phyloP scores from a whole-genome alignment of 1,140 invertebrate species.

The Proctacanthus coquilletti region DNA sequence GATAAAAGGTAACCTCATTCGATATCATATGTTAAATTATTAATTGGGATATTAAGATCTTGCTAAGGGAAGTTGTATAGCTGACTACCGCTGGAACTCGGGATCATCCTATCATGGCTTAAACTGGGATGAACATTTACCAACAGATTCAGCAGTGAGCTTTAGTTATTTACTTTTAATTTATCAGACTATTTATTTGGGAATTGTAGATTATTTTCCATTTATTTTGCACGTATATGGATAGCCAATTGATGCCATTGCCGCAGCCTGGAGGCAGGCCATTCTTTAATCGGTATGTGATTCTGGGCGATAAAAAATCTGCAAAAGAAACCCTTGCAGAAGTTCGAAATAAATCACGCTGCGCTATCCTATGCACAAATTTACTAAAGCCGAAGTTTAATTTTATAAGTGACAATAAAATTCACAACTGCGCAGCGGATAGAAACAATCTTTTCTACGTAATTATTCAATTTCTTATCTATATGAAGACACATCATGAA shows the following conservation, averaged over 20 bases:
- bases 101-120: constrained; percentile 55
- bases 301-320: constrained; percentile 24
- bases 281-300: constrained; percentile 42
- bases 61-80: constrained; percentile 61
- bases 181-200: constrained; percentile 7
- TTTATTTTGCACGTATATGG: constrained; percentile 63
- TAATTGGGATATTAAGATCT: constrained; percentile 33
- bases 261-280: constrained; percentile 61
- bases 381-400: constrained; percentile 26
- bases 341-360: constrained; percentile 25
- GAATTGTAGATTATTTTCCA: constrained; percentile 62
- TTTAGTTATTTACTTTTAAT: no score
- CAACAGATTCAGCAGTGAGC: constrained; percentile 62
- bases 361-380: constrained; percentile 23
- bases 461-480: constrained; percentile 60
- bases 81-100: constrained; percentile 65
- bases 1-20: constrained; percentile 33
- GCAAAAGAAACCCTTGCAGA: constrained; percentile 29
- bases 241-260: constrained; percentile 59
- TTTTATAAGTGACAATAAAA: constrained; percentile 28
- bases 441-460: constrained; percentile 72
- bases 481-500: constrained; percentile 54
- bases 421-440: constrained; percentile 39
- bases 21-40: neutral
- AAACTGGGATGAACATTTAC: constrained; percentile 60